Conservation (phyloP, 2,797 vertebrate species). For the Phrynocephalus forsythii region DNA sequence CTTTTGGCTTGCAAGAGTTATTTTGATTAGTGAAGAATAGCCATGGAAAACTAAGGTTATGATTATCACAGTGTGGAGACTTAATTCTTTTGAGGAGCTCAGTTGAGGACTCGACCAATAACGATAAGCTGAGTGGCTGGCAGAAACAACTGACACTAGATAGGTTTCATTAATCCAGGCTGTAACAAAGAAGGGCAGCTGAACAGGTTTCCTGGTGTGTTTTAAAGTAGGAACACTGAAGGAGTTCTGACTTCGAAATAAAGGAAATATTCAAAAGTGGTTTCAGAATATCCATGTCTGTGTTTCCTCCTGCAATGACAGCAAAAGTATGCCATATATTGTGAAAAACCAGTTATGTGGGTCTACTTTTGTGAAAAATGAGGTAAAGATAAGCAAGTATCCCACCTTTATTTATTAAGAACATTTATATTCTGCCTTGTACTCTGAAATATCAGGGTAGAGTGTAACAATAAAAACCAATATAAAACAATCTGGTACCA, state of each 20-base stretch:
- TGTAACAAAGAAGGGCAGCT: not conserved
- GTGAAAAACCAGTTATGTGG: not conserved
- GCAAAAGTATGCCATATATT: not conserved
- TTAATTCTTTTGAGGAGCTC: constrained; percentile 1
- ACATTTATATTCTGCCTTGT: no score
- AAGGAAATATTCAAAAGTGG: not conserved
- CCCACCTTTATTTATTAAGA: no score
- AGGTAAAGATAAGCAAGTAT: not conserved
- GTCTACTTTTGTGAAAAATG: not conserved
- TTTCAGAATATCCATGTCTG: not conserved
- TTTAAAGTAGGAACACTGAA: not conserved
- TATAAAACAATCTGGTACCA: not conserved
- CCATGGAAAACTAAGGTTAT: not conserved
- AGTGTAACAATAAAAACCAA: not conserved
- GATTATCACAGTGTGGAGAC: not conserved
- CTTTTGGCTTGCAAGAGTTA: not conserved
- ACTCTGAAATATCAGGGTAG: no score
- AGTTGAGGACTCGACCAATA: not conserved
- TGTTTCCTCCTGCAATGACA: not conserved
- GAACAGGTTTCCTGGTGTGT: not conserved
- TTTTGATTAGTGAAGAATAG: not conserved
- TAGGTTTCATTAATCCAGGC: not conserved
- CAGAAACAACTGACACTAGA: not conserved
- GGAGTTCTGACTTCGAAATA: not conserved
- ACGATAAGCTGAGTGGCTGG: not conserved